Evolutionary conservation across 2,113 vertebrate species (phyloP).

Genomic region (Peromyscus polionotus): DNA sequence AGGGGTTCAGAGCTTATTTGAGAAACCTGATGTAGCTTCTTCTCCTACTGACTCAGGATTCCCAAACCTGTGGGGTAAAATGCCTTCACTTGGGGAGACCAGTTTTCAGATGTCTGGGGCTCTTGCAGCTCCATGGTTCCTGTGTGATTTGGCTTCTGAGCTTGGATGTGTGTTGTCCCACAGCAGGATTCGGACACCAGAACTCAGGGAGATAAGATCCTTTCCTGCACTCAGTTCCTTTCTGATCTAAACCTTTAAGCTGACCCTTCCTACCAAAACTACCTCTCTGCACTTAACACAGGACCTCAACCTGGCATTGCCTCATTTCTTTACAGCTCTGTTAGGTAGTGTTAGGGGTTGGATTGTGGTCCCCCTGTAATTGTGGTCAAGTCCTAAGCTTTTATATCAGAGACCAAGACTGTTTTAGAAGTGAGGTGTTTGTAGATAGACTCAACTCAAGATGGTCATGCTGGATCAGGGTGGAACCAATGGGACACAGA

Average conservation of each 20-base stretch:
- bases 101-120: background rate
- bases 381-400: background rate
- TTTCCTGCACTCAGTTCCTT: background rate
- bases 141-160: background rate
- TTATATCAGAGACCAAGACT: background rate
- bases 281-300: background rate
- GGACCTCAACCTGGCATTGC: background rate
- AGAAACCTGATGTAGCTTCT: background rate
- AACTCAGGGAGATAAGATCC: background rate
- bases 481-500: background rate
- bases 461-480: background rate
- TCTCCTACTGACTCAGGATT: background rate
- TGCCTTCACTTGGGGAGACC: background rate
- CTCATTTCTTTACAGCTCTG: background rate
- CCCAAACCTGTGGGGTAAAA: background rate
- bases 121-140: rapidly evolving
- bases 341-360: background rate
- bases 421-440: background rate
- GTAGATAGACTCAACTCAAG: background rate
- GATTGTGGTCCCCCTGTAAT: background rate
- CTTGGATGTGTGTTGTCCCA: background rate
- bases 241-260: background rate
- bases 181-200: background rate
- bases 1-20: background rate
- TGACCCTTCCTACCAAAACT: background rate